Base-by-base conservation (phyloP, 2,888 invertebrate species). In the Epinotia ramella region DNA sequence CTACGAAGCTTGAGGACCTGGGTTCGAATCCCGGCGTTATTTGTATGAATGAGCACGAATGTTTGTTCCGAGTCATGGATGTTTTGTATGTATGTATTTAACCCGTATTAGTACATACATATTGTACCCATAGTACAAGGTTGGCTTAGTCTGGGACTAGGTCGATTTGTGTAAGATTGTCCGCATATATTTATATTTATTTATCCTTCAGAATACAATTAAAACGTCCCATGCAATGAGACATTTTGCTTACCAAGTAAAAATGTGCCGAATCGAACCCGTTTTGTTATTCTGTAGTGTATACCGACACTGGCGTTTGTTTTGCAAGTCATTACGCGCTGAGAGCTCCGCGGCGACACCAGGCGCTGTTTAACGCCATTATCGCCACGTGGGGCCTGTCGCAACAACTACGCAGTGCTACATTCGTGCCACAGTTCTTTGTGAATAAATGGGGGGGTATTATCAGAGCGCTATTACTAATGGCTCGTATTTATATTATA, bases 281-380 rank as follows among this genome's bases (percentile, higher is more conserved):
- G 53, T n/a, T 53, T 53, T 53, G n/a, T n/a, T 53, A n/a, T 53
- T 7, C 13, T n/a, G n/a, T n/a, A n/a, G 13, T 40, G 40, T 9
- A 40, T 40, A 40, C 53, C 6, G 7, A n/a, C 53, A 2, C 53
- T 49, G n/a, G n/a, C 53, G 53, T 53, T n/a, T 53, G 53, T 53
- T 53, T 53, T n/a, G 53, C 53, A 53, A 53, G 53, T 57, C 18
- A 63, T 63, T 63, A 63, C 63, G 9, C 40, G 40, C 40, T 40
- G 18, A 63, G 63, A 12, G 53, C n/a, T 53, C 53, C 18, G 63
- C 18, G 40, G 33, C 40, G 53, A 63, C 63, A 40, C 12, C 40
- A 11, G 63, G 40, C 33, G n/a, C n/a, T 53, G n/a, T 53, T n/a
- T 5, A 6, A 12, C 63, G 63, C 63, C 40, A 63, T 63, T 63